Conservation (phyloP, 2,797 vertebrate species). For the Thalassophryne amazonica region DNA sequence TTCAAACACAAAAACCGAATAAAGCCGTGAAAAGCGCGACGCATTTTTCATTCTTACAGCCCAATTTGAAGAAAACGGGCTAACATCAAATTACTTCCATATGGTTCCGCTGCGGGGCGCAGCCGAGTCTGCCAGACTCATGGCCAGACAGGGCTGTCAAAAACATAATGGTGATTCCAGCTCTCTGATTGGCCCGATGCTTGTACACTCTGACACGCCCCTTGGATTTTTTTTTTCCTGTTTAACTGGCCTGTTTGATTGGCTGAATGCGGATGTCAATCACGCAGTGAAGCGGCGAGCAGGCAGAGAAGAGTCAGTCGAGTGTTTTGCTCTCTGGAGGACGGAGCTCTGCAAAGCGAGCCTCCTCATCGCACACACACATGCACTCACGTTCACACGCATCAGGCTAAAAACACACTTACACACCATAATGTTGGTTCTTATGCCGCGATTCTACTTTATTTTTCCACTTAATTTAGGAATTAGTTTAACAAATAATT, state of each 20-base stretch:
- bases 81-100: slow-evolving; percentile 41
- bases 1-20: slow-evolving; percentile 51
- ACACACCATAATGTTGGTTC: too few species aligned
- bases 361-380: neutral
- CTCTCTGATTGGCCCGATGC: slow-evolving; percentile 62
- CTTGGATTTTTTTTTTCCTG: too few species aligned
- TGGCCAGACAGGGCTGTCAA: neutral
- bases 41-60: slow-evolving; percentile 54
- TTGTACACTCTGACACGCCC: too few species aligned
- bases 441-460: too few species aligned
- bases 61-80: slow-evolving; percentile 43
- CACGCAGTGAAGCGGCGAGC: slow-evolving; percentile 46
- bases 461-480: too few species aligned
- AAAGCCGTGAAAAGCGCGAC: slow-evolving; percentile 21
- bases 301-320: slow-evolving; percentile 49
- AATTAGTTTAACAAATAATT: too few species aligned
- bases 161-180: neutral
- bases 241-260: slow-evolving; percentile 44
- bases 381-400: slow-evolving; percentile 5
- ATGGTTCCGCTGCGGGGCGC: slow-evolving; percentile 70
- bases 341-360: slow-evolving; percentile 57
- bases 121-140: slow-evolving; percentile 49
- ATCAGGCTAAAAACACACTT: neutral
- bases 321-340: slow-evolving; percentile 58
- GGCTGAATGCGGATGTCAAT: slow-evolving; percentile 69